Evolutionary conservation across 2,113 vertebrate genomes (phyloP), one percentile per base, ranked within the genome.

Genomic region (Turnix velox): DNA sequence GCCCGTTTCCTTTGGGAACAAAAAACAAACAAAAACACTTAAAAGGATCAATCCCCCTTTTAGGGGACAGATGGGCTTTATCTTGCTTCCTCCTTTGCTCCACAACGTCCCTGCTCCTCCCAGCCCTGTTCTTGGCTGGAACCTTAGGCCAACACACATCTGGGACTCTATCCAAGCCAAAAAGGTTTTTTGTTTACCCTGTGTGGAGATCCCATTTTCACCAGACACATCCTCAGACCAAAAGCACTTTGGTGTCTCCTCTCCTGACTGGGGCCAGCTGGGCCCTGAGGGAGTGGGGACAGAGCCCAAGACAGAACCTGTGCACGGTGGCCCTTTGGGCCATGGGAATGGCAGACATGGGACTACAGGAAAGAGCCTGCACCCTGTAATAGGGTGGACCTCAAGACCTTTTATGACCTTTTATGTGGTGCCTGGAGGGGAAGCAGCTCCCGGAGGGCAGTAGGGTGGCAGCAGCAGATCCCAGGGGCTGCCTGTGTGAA

Each of bases 261-360:
- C 12, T n/a, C 33, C 39, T n/a, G 17, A 11, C 1, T 1, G 42
- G 25, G 10, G 31, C 25, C 1, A 3, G 30, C 1, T 1, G 42
- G 25, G 10, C 35, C 25, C 1, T 3, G 30, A 52, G 16, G 22
- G 51, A 35, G 69, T 30, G 31, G 20, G 40, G 24, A 48, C 20
- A 11, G 40, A 35, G 62, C 4, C 24, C 18, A 35, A 87, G 15
- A 28, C 40, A 57, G 40, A 49, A 30, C 6, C 5, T 12, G 33
- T 20, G 16, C 35, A 12, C 59, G 39, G 49, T 18, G 18, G 28
- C 46, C 14, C 6, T 78, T 59, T 10, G 42, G 51, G 45, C 71
- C 18, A 0, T 9, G 49, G 51, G 6, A 43, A 22, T 4, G 39
- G 55, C 37, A 74, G 61, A 9, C 1, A 3, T 4, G 15, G 19